Evolutionary conservation across 2,113 vertebrate genomes (phyloP).

Genomic region (Suncus etruscus): DNA sequence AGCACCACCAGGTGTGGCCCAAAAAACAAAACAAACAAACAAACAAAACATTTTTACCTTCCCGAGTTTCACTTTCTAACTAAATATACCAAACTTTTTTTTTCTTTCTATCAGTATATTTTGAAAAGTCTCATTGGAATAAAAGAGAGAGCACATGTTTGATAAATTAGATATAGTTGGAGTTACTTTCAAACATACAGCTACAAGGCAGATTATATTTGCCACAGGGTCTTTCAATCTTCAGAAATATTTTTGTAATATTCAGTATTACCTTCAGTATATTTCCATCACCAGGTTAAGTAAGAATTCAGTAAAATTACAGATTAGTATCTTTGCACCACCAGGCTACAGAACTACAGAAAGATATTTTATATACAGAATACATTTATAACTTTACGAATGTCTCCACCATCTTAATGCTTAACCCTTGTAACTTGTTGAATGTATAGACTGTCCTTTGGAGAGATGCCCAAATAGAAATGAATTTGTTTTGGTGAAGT

Average conservation of each 20-base stretch:
- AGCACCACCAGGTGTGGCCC: no score
- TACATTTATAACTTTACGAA: not conserved
- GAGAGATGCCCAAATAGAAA: not conserved
- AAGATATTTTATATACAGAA: constrained; percentile 28
- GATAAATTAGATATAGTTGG: constrained; percentile 6
- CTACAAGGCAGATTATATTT: constrained; percentile 21
- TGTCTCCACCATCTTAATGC: not conserved
- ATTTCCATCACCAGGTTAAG: not conserved
- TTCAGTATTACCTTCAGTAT: not conserved
- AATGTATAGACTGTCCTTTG: not conserved
- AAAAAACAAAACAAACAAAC: no score
- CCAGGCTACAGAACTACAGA: not conserved
- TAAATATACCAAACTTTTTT: constrained; percentile 17
- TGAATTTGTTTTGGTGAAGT: not conserved
- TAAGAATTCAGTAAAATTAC: no score
- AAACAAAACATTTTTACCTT: not conserved
- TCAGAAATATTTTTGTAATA: not conserved
- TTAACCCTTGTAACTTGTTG: not conserved
- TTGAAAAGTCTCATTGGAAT: not conserved
- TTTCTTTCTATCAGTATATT: not conserved
- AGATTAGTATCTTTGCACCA: not conserved
- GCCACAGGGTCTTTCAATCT: constrained; percentile 20
- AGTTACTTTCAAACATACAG: constrained; percentile 29
- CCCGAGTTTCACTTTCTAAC: constrained; percentile 37
- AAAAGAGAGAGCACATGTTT: not conserved